phyloP scores from a whole-genome alignment of 1,140 invertebrate genomes.

The Piezodorus guildinii region DNA sequence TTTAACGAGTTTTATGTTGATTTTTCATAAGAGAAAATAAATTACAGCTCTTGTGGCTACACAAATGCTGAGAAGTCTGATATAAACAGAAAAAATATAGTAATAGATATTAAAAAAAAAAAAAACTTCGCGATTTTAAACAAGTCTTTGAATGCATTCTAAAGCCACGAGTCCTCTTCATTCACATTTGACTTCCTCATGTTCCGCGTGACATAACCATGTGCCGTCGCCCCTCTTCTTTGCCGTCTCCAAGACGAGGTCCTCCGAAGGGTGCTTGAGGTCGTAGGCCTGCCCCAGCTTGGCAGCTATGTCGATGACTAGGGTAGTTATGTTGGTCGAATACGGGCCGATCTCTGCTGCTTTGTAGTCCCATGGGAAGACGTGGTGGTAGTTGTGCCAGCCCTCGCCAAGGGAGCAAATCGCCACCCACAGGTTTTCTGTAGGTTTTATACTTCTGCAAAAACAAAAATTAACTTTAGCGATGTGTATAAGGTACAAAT shows the following conservation, averaged over 20 bases:
- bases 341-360: constrained; percentile 65
- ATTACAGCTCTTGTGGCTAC: no score
- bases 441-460: constrained; percentile 54
- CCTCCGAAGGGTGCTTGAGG: constrained; percentile 44
- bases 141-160: no score
- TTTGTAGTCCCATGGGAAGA: constrained; percentile 78
- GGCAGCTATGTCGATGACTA: constrained; percentile 58
- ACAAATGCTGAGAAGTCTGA: no score
- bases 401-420: constrained; percentile 67
- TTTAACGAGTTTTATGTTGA: no score
- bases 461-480: no score
- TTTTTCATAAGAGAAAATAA: no score
- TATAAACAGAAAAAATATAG: no score
- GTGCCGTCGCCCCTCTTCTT: constrained; percentile 50
- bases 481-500: no score
- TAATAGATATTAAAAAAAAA: no score
- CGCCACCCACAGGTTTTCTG: constrained; percentile 57
- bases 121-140: no score
- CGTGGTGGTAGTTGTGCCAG: constrained; percentile 94
- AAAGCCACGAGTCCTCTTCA: no score
- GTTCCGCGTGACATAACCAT: constrained; percentile 30
- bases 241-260: constrained; percentile 50
- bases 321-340: constrained; percentile 53
- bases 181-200: no score
- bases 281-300: constrained; percentile 62